phyloP scores from a whole-genome alignment of 2,797 vertebrate genomes.

The Botia kubotai region DNA sequence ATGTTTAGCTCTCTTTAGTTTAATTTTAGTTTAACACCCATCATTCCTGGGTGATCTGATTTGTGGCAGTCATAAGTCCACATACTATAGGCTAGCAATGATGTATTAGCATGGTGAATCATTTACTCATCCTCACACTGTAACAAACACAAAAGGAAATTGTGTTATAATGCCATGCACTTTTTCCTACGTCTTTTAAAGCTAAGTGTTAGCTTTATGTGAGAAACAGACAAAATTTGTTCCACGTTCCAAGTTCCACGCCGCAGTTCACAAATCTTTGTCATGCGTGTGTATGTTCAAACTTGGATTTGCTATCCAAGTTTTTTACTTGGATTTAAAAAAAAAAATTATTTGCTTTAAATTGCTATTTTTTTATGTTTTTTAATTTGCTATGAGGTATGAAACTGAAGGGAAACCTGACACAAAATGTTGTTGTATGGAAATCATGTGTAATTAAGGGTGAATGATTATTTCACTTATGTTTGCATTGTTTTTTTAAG shows the following conservation, averaged over 20 bases:
- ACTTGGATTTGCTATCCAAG: not conserved
- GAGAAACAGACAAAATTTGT: not conserved
- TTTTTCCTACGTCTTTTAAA: not conserved
- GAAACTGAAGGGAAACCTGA: not conserved
- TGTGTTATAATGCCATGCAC: not conserved
- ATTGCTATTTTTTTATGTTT: not conserved
- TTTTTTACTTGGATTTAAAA: too few relatives aligned
- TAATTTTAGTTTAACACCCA: slow-evolving; percentile 70
- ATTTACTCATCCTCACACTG: slow-evolving; percentile 56
- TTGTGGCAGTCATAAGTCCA: slow-evolving; percentile 80
- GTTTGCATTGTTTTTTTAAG: not conserved
- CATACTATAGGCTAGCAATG: slow-evolving; percentile 76
- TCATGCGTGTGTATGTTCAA: not conserved
- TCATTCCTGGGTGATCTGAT: slow-evolving; percentile 84
- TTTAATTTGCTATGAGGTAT: not conserved
- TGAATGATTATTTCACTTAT: not conserved
- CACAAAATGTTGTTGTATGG: too few relatives aligned
- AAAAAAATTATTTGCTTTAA: too few relatives aligned
- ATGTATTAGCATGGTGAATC: slow-evolving; percentile 74
- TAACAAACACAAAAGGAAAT: not conserved
- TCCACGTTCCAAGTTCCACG: not conserved
- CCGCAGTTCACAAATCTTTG: not conserved
- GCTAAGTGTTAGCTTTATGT: not conserved
- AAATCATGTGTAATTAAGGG: too few relatives aligned
- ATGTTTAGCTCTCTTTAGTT: not conserved